Conservation (phyloP, 1,140 invertebrate genomes). For the Zophobas atratus region DNA sequence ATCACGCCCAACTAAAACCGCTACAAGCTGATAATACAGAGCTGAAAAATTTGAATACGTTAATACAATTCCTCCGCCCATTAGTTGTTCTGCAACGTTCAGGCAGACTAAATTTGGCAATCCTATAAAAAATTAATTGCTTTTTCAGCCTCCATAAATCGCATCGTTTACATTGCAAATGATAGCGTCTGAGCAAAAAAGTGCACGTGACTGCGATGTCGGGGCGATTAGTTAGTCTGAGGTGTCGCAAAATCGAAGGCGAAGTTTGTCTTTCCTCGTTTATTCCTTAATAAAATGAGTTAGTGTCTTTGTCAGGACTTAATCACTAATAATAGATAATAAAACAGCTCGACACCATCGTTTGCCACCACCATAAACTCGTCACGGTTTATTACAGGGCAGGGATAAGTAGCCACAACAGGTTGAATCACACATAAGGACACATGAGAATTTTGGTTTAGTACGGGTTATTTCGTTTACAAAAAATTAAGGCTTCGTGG, state of each 20-base stretch:
- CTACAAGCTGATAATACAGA: not conserved
- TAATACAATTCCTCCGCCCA: not conserved
- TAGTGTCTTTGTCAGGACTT: conserved; percentile 9
- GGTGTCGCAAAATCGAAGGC: not conserved
- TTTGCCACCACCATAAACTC: conserved; percentile 14
- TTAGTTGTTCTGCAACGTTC: not conserved
- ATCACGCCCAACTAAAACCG: not conserved
- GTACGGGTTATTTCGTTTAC: no score
- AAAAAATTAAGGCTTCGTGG: no score
- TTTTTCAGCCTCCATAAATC: conserved; percentile 16
- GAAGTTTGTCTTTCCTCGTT: conserved; percentile 21
- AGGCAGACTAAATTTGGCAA: conserved; percentile 3
- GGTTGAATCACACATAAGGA: not conserved
- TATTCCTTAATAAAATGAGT: conserved; percentile 29
- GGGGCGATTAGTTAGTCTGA: not conserved
- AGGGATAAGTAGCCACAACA: conserved; percentile 14
- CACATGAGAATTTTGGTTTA: not conserved
- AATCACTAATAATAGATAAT: conserved; percentile 17
- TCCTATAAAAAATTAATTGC: conserved; percentile 10
- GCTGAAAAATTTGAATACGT: conserved; percentile 16
- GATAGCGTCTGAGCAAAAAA: no score
- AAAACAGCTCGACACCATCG: conserved; percentile 12
- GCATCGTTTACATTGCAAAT: not conserved
- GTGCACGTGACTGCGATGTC: no score
- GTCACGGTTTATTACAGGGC: not conserved